Base-by-base conservation (phyloP, 2,113 vertebrate species). In the Anarrhichthys ocellatus region DNA sequence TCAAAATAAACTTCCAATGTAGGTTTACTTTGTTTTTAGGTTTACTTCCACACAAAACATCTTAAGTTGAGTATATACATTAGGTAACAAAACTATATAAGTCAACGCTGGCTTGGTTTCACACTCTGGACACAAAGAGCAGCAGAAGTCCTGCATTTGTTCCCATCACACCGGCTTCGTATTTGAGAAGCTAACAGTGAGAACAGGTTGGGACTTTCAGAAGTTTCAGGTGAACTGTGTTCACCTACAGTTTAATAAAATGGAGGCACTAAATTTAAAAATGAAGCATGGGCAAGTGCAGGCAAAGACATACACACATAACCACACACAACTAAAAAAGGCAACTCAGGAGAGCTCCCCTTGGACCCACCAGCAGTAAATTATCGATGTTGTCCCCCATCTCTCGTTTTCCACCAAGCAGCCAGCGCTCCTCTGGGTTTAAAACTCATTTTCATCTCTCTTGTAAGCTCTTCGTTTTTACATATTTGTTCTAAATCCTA, bases 401-500 rank as follows among this genome's bases (percentile, higher is more conserved):
- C 82, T 85, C 89, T 85, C 62, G 32, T 88, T 89, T 92, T 91
- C 88, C 76, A 80, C 70, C 64, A 81, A 86, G 85, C 87, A 88
- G 82, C 80, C 86, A 76, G 64, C 17, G 22, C 75, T 93, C 93
- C 92, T 92, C 85, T 91, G 93, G 92, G 93, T 86, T 89, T 93
- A 86, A 93, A 93, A 93, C 92, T 93, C 86, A 94, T 94, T 94
- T 93, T 91, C 92, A 85, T 93, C 89, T 90, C 87, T 91, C 90
- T 89, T 92, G 91, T 92, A 93, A 93, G 89, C 91, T 88, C 87
- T 82, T 77, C 76, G 54, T 90, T 93, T 92, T 92, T 90, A 93
- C 92, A 92, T 93, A 94, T 93, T 94, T 93, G 91, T 88, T 94
- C 89, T 92, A 92, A 93, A 94, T 92, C 91, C 91, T 92, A 94